Percentiles rank a stretch among this genome's conserved stretches.
Conservation (phyloP, 2,888 invertebrate genomes). For the Corbicula japonica region DNA sequence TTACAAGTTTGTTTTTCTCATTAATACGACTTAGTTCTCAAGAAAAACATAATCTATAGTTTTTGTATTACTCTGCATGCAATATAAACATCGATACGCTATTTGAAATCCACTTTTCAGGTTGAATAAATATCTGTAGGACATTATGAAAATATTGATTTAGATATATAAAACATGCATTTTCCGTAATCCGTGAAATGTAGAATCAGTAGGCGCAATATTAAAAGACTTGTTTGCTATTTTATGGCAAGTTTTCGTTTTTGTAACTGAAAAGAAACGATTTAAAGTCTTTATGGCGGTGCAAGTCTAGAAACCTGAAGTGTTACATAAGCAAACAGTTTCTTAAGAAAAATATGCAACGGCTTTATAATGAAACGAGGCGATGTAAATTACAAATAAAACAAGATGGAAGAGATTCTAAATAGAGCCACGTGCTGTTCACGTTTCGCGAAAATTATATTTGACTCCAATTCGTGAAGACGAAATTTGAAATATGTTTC, state of each 20-base stretch:
- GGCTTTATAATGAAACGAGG: slow-evolving; percentile 1
- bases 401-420: neutral
- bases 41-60: slow-evolving; percentile 54
- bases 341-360: slow-evolving; percentile 3
- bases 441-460: too few species aligned
- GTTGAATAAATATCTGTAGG: slow-evolving; percentile 61
- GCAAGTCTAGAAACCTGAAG: slow-evolving; percentile 5
- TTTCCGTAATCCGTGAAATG: slow-evolving; percentile 32
- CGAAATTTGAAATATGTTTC: too few species aligned
- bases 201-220: slow-evolving; percentile 14
- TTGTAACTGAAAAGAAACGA: slow-evolving; percentile 3
- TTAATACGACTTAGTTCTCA: slow-evolving; percentile 48
- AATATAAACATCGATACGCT: slow-evolving; percentile 62
- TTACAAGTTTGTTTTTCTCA: slow-evolving; percentile 59
- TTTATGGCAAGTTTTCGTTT: slow-evolving; percentile 16
- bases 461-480: too few species aligned
- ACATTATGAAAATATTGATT: slow-evolving; percentile 60
- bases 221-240: slow-evolving; percentile 29
- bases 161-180: slow-evolving; percentile 50
- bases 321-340: slow-evolving; percentile 10
- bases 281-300: neutral
- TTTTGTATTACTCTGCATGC: slow-evolving; percentile 45
- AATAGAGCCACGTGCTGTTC: too few species aligned
- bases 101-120: slow-evolving; percentile 54
- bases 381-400: neutral